Percentiles rank a stretch among this genome's conserved stretches.
These are phyloP conservation scores for Pentamera pediparva DNA, from an alignment of 53 echinoderm and acorn worm species.

Conservation along the genomic window DNA sequence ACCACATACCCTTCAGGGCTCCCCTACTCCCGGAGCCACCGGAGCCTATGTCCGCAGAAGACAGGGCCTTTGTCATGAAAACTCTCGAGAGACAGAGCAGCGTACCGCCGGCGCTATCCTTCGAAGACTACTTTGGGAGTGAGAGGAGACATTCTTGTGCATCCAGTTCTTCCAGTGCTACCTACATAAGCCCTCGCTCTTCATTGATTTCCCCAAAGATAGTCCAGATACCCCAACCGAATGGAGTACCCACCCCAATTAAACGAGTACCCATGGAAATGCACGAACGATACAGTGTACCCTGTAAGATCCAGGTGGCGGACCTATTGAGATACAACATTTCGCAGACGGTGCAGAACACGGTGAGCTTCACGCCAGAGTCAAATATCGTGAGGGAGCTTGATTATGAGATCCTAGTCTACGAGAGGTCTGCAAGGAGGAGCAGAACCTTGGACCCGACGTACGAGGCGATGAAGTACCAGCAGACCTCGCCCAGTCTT, in stretches of 20 bases:
- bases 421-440: background rate
- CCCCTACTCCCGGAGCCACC: background rate
- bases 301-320: background rate
- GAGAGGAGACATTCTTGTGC: background rate
- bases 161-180: background rate
- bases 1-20: background rate
- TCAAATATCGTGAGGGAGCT: slow-evolving; percentile 3
- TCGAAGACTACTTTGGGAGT: background rate
- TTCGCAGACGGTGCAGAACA: background rate
- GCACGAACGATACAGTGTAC: background rate
- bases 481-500: background rate
- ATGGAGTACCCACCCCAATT: background rate
- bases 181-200: background rate
- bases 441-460: background rate
- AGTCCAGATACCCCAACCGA: too few species aligned
- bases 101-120: background rate
- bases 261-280: background rate
- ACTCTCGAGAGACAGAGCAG: background rate
- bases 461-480: background rate
- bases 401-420: slow-evolving; percentile 15
- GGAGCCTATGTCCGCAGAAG: slow-evolving; percentile 4
- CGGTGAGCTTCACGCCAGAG: slow-evolving; percentile 1
- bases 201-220: background rate
- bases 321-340: slow-evolving; percentile 13
- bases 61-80: background rate